Evolutionary conservation across 2,888 invertebrate species (phyloP), one percentile per base, ranked within the genome.

Genomic region (Drosophila subsilvestris): DNA sequence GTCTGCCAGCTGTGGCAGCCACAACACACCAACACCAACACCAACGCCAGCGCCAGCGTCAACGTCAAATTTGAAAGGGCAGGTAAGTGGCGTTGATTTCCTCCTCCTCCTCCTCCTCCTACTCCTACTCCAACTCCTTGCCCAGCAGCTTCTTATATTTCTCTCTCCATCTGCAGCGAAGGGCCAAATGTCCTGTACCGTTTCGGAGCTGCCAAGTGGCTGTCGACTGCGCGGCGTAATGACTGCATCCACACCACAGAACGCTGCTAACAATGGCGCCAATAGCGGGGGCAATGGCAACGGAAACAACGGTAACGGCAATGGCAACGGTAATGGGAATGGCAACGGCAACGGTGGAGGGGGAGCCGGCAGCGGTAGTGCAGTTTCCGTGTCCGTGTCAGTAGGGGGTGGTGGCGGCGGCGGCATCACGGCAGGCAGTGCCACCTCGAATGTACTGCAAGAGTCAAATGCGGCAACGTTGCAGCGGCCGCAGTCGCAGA

Each of bases 181-280:
- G 50, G 57, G 93, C 93, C 37, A 37, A 37, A 94, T 94, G 94
- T 93, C 94, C 92, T 94, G 94, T 91, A 93, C 93, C 90, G 93
- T 93, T 87, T 93, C 93, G 89, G 94, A 92, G 88, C 83, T 92
- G 87, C 92, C 92, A 79, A 90, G 91, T 87, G 92, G 91, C 87
- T 92, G 92, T 90, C 91, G 92, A 71, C 89, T 92, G 79, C 92
- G 92, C 79, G 92, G 92, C 80, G 37, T 14, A 37, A 91, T 92
- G 91, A 90, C 91, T 79, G 90, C 91, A 84, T 87, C 90, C 75
- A 85, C 91, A 86, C 91, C 90, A 80, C 89, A 89, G 53, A 66
- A 66, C 70, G 83, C 89, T 55, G 84, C 89, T 70, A 86, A 87
- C 79, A 86, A 89, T 63, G 82, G 85, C 80, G 78, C 68, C 62